phyloP scores from a whole-genome alignment of 2,797 vertebrate genomes.

The Artibeus lituratus region DNA sequence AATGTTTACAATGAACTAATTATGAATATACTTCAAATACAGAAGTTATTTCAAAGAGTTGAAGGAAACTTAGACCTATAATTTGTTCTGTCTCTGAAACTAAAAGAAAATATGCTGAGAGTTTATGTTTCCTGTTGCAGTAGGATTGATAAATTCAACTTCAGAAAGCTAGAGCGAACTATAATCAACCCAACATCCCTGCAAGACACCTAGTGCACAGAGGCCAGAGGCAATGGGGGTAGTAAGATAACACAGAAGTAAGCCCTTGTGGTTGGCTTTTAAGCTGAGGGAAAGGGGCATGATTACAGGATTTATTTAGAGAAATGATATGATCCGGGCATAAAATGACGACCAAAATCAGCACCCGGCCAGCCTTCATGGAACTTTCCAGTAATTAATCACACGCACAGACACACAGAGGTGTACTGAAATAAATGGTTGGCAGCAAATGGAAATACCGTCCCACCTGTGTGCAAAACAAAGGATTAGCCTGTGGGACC shows the following conservation, averaged over 20 bases:
- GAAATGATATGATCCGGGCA: neutral
- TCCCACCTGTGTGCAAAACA: neutral
- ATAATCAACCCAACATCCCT: neutral
- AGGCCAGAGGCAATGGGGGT: neutral
- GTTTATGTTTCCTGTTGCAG: conserved; percentile 5
- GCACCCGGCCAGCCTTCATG: neutral
- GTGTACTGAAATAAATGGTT: neutral
- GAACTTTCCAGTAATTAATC: neutral
- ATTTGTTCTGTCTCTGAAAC: neutral
- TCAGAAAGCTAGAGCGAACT: neutral
- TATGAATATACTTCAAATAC: neutral
- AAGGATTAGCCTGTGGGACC: neutral
- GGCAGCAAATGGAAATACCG: neutral
- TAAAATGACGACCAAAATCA: neutral
- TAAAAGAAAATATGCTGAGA: neutral
- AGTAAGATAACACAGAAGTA: rapidly evolving
- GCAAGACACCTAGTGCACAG: neutral
- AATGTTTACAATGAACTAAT: neutral
- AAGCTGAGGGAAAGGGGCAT: neutral
- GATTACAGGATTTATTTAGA: neutral
- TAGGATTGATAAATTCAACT: neutral
- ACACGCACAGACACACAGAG: neutral
- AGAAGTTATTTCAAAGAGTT: neutral
- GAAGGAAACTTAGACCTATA: neutral
- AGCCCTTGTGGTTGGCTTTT: neutral